A percentile compares a stretch with the other conserved stretches of the same genome.
These are phyloP conservation scores for Gopherus flavomarginatus DNA, from an alignment of 2,113 vertebrate species.

Conservation along the genomic window DNA sequence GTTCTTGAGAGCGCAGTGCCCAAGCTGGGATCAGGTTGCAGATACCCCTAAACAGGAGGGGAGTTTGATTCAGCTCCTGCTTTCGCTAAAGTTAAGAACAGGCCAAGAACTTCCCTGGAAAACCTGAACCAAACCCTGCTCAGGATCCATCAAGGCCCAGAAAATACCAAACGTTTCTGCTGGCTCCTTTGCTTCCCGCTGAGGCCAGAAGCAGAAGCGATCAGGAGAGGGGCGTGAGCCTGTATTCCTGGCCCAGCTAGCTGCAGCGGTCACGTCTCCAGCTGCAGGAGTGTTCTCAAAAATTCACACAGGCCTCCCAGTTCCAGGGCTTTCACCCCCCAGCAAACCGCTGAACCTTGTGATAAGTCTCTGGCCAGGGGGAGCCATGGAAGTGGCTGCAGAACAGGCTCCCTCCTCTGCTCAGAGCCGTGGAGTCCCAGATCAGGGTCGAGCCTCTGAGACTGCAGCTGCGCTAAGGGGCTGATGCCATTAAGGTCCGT, in stretches of 20 bases:
- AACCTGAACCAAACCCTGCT: not conserved
- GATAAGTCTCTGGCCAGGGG: too few relatives aligned
- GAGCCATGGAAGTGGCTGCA: too few relatives aligned
- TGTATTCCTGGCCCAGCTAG: not conserved
- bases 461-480: too few relatives aligned
- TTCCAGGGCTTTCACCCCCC: too few relatives aligned
- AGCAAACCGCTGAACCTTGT: too few relatives aligned
- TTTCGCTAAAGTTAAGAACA: not conserved
- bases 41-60: not conserved
- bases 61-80: not conserved
- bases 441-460: too few relatives aligned
- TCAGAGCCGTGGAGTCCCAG: too few relatives aligned
- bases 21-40: not conserved
- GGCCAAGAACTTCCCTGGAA: not conserved
- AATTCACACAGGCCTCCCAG: not conserved
- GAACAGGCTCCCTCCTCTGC: too few relatives aligned
- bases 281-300: not conserved
- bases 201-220: not conserved
- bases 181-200: not conserved
- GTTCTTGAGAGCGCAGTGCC: not conserved
- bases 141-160: not conserved
- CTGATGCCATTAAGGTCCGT: not conserved
- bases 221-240: not conserved
- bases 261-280: not conserved
- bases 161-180: not conserved